phyloP scores from a whole-genome alignment of 1,140 invertebrate genomes.

The Cydia amplana region DNA sequence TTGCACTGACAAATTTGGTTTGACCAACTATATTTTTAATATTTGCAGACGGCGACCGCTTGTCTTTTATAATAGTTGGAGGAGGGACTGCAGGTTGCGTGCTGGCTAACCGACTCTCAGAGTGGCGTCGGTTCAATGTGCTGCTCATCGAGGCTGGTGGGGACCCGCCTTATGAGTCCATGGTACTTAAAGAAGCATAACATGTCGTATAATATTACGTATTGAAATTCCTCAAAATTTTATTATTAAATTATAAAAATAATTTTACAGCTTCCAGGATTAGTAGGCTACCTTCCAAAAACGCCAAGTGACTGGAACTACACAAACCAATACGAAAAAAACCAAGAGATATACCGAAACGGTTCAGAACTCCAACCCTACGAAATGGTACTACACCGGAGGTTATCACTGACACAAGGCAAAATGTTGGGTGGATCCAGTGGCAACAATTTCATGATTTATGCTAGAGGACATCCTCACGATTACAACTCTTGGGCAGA shows the following conservation, averaged over 20 bases:
- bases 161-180: conserved; percentile 44
- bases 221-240: no score
- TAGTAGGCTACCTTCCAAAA: conserved; percentile 33
- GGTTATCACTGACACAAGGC: conserved; percentile 46
- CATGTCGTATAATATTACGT: background rate
- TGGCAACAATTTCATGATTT: conserved; percentile 87
- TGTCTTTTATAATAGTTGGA: conserved; percentile 47
- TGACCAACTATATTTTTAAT: no score
- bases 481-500: conserved; percentile 87
- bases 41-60: conserved; percentile 36
- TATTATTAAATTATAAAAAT: background rate
- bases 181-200: conserved; percentile 38
- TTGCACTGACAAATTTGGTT: no score
- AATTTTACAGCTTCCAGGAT: conserved; percentile 40
- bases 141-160: conserved; percentile 75
- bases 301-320: conserved; percentile 42
- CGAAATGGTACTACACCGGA: background rate
- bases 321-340: conserved; percentile 31
- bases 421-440: conserved; percentile 84
- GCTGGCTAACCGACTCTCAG: conserved; percentile 79
- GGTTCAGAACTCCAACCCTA: no score
- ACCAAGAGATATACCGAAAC: conserved; percentile 30
- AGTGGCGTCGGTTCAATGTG: conserved; percentile 58
- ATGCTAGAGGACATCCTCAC: conserved; percentile 84
- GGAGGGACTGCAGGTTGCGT: conserved; percentile 79